Evolutionary conservation across 2,113 vertebrate genomes (phyloP).

Genomic region (Paedocypris sp.): DNA sequence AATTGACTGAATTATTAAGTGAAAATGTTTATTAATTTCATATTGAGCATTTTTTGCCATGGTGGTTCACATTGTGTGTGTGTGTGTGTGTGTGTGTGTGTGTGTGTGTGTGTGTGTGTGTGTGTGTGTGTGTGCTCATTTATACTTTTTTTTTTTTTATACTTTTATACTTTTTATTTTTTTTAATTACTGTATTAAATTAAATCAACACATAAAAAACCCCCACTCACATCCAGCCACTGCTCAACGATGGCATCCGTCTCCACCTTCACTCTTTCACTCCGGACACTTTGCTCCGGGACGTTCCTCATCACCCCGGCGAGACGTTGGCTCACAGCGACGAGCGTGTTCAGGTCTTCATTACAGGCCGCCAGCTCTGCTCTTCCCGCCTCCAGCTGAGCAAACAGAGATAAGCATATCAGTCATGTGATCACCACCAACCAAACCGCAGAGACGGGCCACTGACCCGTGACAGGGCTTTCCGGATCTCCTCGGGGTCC

Average conservation of each 20-base stretch:
- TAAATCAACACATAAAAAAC: too few species aligned
- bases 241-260: conserved; percentile 71
- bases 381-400: conserved; percentile 74
- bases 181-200: too few species aligned
- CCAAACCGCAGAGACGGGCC: not conserved
- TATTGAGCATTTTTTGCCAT: too few species aligned
- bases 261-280: conserved; percentile 60
- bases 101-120: too few species aligned
- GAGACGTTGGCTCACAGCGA: conserved; percentile 75
- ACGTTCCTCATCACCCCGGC: conserved; percentile 73
- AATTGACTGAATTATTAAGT: too few species aligned
- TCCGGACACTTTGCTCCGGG: conserved; percentile 53
- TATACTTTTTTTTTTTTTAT: too few species aligned
- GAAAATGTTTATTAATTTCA: too few species aligned
- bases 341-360: conserved; percentile 78
- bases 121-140: too few species aligned
- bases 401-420: conserved; percentile 33
- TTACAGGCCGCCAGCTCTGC: conserved; percentile 71
- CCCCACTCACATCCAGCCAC: conserved; percentile 84
- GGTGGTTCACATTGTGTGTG: too few species aligned
- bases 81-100: too few species aligned
- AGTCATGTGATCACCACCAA: not conserved
- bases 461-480: conserved; percentile 72
- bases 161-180: too few species aligned
- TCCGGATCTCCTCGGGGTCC: conserved; percentile 70